Percentiles rank a stretch among this genome's conserved stretches.
Evolutionary conservation across 2,888 invertebrate genomes (phyloP).

Genomic region (Odontocolon sp.): DNA sequence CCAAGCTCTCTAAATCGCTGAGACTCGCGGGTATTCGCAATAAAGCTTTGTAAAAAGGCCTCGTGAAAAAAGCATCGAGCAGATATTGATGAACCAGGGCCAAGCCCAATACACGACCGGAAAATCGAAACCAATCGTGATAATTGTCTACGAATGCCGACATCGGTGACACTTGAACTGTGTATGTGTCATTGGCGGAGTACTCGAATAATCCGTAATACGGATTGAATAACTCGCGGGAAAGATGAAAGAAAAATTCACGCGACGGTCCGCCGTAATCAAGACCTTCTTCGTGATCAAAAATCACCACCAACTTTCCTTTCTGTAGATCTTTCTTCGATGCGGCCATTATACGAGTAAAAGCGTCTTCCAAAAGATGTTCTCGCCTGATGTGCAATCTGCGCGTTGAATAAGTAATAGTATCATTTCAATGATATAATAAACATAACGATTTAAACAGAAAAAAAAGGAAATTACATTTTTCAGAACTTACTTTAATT

Average conservation of each 20-base stretch:
- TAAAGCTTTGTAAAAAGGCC: constrained; percentile 97
- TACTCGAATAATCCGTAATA: constrained; percentile 99
- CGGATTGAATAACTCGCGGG: constrained; percentile 98
- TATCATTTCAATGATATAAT: too few relatives aligned
- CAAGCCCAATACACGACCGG: constrained; percentile 95
- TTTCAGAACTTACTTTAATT: constrained; percentile 89
- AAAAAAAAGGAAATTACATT: not conserved
- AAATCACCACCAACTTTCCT: constrained; percentile 95
- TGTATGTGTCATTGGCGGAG: constrained; percentile 98
- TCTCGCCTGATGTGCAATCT: constrained; percentile 96
- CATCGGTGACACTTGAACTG: constrained; percentile 97
- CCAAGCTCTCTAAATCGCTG: constrained; percentile 91
- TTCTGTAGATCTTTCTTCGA: constrained; percentile 97
- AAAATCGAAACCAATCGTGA: constrained; percentile 98
- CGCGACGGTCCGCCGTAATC: constrained; percentile 99
- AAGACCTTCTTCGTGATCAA: constrained; percentile 97
- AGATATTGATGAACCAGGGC: constrained; percentile 98
- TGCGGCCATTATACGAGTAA: constrained; percentile 97
- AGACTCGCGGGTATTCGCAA: constrained; percentile 92
- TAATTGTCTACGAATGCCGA: constrained; percentile 98
- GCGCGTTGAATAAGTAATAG: constrained; percentile 64
- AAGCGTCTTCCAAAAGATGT: constrained; percentile 97
- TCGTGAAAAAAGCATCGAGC: constrained; percentile 98
- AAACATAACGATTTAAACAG: too few relatives aligned
- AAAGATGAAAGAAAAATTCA: constrained; percentile 99